These are phyloP conservation scores for Camelus bactrianus DNA, from an alignment of 2,113 vertebrate species.

Conservation along the genomic window DNA sequence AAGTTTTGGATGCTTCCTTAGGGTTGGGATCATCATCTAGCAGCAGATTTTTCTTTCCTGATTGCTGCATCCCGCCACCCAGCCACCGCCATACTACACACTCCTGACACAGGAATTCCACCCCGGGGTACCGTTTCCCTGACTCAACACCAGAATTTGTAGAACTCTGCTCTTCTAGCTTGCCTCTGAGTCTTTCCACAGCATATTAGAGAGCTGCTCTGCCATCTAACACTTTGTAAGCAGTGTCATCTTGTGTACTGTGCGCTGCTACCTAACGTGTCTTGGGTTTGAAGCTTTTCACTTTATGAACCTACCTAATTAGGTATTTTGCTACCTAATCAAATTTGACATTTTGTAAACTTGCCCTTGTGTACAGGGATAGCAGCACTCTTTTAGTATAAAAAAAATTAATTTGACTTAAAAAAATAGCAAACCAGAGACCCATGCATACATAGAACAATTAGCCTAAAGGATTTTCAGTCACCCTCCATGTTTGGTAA, in stretches of 20 bases:
- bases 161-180: background rate
- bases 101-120: background rate
- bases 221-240: background rate
- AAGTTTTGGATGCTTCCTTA: background rate
- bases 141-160: background rate
- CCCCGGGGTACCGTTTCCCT: background rate
- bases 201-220: background rate
- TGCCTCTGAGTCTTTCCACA: background rate
- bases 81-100: background rate
- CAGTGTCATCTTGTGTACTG: background rate
- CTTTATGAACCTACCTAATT: background rate
- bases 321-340: background rate
- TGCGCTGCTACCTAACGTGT: background rate
- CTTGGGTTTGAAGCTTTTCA: background rate
- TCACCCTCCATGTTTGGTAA: constrained; percentile 3
- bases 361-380: background rate
- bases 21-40: background rate
- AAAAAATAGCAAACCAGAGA: background rate
- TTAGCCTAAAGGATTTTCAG: background rate
- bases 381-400: background rate
- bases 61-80: background rate
- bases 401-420: background rate
- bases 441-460: background rate
- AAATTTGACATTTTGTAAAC: background rate
- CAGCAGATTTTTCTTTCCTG: background rate